phyloP scores from a whole-genome alignment of 2,888 invertebrate genomes.

The Microchrysa polita region DNA sequence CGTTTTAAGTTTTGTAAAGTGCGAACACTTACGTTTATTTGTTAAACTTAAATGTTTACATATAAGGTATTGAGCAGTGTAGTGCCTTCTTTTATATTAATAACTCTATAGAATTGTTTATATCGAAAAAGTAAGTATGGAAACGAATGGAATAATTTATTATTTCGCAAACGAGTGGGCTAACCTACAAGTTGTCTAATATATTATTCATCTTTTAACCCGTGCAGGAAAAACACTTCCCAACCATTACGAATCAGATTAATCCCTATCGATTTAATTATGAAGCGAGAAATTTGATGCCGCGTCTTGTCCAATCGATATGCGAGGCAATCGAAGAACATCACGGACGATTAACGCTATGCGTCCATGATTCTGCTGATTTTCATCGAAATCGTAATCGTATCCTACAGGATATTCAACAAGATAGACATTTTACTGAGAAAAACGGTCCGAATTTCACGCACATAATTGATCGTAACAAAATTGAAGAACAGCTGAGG shows the following conservation, averaged over 20 bases:
- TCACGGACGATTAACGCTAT: constrained; percentile 75
- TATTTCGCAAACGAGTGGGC: not conserved
- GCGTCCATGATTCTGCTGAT: constrained; percentile 73
- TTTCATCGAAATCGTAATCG: constrained; percentile 73
- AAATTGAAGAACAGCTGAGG: constrained; percentile 54
- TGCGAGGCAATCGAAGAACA: constrained; percentile 78
- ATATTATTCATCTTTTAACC: constrained; percentile 22
- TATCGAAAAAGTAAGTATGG: constrained; percentile 13
- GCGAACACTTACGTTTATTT: not conserved
- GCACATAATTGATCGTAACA: constrained; percentile 64
- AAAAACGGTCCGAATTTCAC: constrained; percentile 68
- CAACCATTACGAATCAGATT: constrained; percentile 70
- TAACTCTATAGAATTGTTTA: constrained; percentile 2
- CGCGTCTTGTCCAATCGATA: constrained; percentile 66
- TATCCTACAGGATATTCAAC: constrained; percentile 72
- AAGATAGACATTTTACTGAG: constrained; percentile 74
- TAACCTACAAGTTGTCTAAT: constrained; percentile 13
- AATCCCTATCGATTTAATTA: constrained; percentile 70
- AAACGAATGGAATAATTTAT: constrained; percentile 6
- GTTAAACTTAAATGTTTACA: not conserved
- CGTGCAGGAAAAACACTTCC: constrained; percentile 63
- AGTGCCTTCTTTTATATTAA: not conserved
- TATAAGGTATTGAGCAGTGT: not conserved
- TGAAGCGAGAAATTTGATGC: constrained; percentile 67
- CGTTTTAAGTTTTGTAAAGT: not conserved